phyloP scores from a whole-genome alignment of 2,113 vertebrate genomes.

The Chamaetylas fuelleborni region DNA sequence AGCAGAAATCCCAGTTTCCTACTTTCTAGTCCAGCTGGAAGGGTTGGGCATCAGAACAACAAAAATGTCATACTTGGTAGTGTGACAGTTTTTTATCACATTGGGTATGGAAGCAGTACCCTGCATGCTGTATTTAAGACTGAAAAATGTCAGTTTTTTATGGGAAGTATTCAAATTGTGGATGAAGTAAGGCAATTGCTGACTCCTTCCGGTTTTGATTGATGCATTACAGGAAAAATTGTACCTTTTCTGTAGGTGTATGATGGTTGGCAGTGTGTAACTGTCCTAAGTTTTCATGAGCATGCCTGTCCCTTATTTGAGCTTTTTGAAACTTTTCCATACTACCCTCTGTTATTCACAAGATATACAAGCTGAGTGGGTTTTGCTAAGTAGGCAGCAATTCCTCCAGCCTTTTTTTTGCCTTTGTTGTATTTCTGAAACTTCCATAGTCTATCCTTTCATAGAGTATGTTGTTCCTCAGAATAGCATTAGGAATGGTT shows the following conservation, averaged over 20 bases:
- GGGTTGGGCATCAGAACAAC: neutral
- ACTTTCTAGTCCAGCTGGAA: neutral
- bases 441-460: neutral
- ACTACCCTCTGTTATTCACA: neutral
- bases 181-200: neutral
- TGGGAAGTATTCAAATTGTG: neutral
- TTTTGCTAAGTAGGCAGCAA: neutral
- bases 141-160: slow-evolving; percentile 14
- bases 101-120: neutral
- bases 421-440: neutral
- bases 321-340: neutral
- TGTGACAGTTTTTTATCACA: neutral
- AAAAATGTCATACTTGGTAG: neutral
- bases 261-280: neutral
- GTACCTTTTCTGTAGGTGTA: neutral
- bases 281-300: neutral
- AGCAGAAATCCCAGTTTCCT: neutral
- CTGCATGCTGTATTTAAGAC: neutral
- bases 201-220: neutral
- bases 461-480: neutral
- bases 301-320: neutral
- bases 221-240: neutral
- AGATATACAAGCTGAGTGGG: neutral
- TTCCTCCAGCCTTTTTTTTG: neutral
- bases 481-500: neutral